phyloP scores from a whole-genome alignment of 2,113 vertebrate genomes.

The Sarotherodon lohbergeri region DNA sequence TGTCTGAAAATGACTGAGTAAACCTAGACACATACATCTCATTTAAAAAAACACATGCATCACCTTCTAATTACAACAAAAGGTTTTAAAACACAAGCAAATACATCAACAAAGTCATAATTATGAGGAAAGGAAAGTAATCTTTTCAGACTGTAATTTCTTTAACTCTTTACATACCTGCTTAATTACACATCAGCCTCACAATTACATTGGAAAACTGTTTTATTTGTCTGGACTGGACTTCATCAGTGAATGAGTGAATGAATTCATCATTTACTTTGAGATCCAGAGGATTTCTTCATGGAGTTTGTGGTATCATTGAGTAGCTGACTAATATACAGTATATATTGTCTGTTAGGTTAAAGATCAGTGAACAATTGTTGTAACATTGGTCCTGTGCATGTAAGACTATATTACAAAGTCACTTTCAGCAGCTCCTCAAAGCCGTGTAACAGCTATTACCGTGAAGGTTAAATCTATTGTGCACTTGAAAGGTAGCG shows the following conservation, averaged over 20 bases:
- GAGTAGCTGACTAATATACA: not conserved
- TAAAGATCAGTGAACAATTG: not conserved
- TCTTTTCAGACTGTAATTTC: not conserved
- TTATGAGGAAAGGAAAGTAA: not conserved
- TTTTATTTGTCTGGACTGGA: not conserved
- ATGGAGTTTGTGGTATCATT: not conserved
- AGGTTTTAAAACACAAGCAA: not conserved
- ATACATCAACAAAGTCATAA: not conserved
- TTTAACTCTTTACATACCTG: not conserved
- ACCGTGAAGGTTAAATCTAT: not conserved
- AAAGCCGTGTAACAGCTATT: not conserved
- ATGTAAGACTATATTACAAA: not conserved
- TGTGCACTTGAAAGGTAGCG: not conserved
- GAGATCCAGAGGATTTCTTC: not conserved
- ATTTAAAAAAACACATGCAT: fast-evolving
- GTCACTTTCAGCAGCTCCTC: not conserved
- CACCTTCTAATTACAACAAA: not conserved
- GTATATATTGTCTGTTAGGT: not conserved
- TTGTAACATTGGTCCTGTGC: not conserved
- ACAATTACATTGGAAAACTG: not conserved
- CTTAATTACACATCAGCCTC: not conserved
- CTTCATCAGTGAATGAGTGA: not conserved
- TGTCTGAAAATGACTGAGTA: not conserved
- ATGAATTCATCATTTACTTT: not conserved
- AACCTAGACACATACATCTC: not conserved